Conservation (phyloP, 2,113 vertebrate genomes). For the Pagrus major region DNA sequence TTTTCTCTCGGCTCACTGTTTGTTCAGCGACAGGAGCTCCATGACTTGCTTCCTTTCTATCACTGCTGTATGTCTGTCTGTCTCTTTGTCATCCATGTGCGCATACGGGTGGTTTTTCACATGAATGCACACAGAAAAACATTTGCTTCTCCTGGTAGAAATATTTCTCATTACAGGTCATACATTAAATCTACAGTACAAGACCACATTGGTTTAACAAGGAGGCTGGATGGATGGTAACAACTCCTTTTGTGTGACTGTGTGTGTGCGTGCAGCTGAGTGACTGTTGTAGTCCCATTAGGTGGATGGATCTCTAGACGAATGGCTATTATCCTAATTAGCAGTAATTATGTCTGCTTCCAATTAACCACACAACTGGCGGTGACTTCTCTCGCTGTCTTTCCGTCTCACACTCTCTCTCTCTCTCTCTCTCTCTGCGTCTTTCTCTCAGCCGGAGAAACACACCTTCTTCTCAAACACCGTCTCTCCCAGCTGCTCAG, state of each 20-base stretch:
- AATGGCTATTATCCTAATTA: conserved; percentile 81
- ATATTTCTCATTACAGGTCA: neutral
- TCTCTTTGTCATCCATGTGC: neutral
- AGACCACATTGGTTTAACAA: conserved; percentile 27
- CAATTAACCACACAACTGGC: conserved; percentile 75
- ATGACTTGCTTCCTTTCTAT: conserved; percentile 48
- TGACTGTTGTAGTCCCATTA: conserved; percentile 72
- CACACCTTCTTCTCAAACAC: conserved; percentile 31
- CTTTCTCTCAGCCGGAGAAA: conserved; percentile 26
- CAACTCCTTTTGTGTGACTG: neutral
- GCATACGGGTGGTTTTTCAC: neutral
- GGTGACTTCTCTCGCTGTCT: conserved; percentile 51
- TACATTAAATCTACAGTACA: conserved; percentile 21
- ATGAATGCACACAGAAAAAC: neutral
- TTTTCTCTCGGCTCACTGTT: conserved; percentile 37
- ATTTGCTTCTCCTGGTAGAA: neutral
- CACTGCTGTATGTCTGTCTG: neutral
- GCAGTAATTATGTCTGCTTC: conserved; percentile 76
- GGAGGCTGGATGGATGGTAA: conserved; percentile 36
- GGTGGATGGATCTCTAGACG: conserved; percentile 76
- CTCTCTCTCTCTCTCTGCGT: conserved; percentile 9
- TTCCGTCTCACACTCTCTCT: conserved; percentile 16
- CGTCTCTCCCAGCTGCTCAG: conserved; percentile 29
- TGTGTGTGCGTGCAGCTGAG: conserved; percentile 38
- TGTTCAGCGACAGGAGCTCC: conserved; percentile 43